These are phyloP conservation scores for Trichacis sp. DNA, from an alignment of 2,888 invertebrate genomes.

Conservation along the genomic window DNA sequence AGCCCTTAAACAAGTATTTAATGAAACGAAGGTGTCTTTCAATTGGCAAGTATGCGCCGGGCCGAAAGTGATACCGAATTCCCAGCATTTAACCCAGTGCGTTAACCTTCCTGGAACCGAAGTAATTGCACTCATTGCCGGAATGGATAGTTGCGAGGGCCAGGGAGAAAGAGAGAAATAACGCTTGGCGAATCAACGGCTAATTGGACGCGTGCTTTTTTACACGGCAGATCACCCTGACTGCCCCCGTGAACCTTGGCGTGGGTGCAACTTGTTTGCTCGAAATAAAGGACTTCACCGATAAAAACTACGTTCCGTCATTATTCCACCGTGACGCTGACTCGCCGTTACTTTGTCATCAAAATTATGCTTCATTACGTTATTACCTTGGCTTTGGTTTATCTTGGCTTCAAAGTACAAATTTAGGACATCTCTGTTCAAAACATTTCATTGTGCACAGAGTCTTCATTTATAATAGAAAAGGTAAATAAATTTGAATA, in stretches of 20 bases:
- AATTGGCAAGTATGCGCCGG: constrained; percentile 34
- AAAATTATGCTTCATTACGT: too few species aligned
- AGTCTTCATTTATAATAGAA: too few species aligned
- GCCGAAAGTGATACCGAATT: constrained; percentile 62
- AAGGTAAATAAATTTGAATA: too few species aligned
- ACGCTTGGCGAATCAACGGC: constrained; percentile 36
- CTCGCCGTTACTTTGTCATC: too few species aligned
- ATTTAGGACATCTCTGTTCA: too few species aligned
- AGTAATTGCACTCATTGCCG: constrained; percentile 66
- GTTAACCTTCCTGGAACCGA: constrained; percentile 65
- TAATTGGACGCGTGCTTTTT: constrained; percentile 42
- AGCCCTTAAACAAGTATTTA: constrained; percentile 27
- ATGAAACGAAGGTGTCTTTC: constrained; percentile 32
- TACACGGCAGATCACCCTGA: constrained; percentile 35
- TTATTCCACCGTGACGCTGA: neutral
- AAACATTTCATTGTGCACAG: too few species aligned
- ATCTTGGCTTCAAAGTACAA: too few species aligned
- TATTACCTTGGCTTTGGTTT: too few species aligned
- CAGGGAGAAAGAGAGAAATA: constrained; percentile 30
- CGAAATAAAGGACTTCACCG: constrained; percentile 17
- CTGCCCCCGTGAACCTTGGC: constrained; percentile 31
- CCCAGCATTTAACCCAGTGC: constrained; percentile 63
- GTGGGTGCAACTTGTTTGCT: constrained; percentile 41
- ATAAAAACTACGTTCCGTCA: neutral
- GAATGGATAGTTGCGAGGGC: constrained; percentile 35